Percentiles rank a stretch among this genome's conserved stretches.
These are phyloP conservation scores for Junco hyemalis DNA, from an alignment of 2,113 vertebrate genomes.

Conservation along the genomic window DNA sequence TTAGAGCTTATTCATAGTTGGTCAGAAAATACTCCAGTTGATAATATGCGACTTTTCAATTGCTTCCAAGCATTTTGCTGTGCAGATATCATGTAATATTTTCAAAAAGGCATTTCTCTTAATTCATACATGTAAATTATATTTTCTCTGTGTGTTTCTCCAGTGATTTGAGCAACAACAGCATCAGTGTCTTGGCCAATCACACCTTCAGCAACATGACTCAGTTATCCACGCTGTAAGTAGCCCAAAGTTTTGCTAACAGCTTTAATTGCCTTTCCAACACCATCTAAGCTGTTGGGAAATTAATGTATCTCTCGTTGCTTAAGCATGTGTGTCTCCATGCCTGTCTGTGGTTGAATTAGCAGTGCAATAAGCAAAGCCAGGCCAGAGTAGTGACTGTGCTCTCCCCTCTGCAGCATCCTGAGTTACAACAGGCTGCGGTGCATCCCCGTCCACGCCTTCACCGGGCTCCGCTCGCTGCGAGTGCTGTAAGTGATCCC, in stretches of 20 bases:
- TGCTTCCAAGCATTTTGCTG: background rate
- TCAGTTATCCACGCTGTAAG: constrained; percentile 87
- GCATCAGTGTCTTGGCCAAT: constrained; percentile 86
- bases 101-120: background rate
- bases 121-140: background rate
- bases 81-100: background rate
- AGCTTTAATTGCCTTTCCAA: background rate
- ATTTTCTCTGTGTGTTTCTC: constrained; percentile 12
- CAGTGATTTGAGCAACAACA: constrained; percentile 99
- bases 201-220: constrained; percentile 97
- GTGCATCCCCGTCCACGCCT: constrained; percentile 90
- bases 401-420: constrained; percentile 77
- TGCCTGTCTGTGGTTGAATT: background rate
- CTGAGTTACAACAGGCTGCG: constrained; percentile 95
- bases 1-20: background rate
- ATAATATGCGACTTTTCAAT: background rate
- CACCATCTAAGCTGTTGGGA: background rate
- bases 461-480: constrained; percentile 88
- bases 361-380: background rate
- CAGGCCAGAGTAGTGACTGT: background rate
- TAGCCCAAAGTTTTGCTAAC: constrained; percentile 14
- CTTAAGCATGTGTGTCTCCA: background rate
- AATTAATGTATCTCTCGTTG: background rate
- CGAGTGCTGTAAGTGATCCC: constrained; percentile 90
- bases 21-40: background rate